Percentiles rank a stretch among this genome's conserved stretches.
Evolutionary conservation across 2,797 vertebrate genomes (phyloP).

Genomic region (Peromyscus eremicus): DNA sequence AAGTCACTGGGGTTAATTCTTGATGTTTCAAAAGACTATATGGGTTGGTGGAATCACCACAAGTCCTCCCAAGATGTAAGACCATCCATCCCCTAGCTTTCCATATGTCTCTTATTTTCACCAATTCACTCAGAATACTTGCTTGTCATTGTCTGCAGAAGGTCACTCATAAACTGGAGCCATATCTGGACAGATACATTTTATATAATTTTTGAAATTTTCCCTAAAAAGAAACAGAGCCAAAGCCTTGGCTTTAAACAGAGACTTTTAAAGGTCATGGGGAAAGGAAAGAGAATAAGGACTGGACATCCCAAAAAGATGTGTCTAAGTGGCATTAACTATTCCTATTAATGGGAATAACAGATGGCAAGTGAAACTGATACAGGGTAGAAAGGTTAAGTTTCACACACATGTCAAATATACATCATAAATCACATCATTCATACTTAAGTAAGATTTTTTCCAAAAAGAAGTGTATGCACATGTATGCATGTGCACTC

Average conservation of each 20-base stretch:
- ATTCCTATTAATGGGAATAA: neutral
- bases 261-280: neutral
- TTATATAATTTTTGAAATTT: neutral
- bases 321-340: neutral
- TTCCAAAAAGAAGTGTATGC: no score
- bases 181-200: neutral
- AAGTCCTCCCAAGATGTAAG: neutral
- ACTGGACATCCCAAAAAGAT: neutral
- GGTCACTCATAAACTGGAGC: neutral
- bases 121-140: rapidly evolving
- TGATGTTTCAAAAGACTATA: neutral
- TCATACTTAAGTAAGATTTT: neutral
- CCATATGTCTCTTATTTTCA: neutral
- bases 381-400: neutral
- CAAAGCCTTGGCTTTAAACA: neutral
- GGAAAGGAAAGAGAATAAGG: neutral
- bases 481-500: neutral
- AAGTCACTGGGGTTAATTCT: neutral
- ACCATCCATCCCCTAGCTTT: neutral
- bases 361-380: neutral
- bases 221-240: neutral
- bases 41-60: neutral
- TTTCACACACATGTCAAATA: neutral
- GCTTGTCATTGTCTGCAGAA: neutral
- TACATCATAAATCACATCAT: neutral